Conservation (phyloP, 64 coral and sea anemone genomes). For the Anthopleura sola region DNA sequence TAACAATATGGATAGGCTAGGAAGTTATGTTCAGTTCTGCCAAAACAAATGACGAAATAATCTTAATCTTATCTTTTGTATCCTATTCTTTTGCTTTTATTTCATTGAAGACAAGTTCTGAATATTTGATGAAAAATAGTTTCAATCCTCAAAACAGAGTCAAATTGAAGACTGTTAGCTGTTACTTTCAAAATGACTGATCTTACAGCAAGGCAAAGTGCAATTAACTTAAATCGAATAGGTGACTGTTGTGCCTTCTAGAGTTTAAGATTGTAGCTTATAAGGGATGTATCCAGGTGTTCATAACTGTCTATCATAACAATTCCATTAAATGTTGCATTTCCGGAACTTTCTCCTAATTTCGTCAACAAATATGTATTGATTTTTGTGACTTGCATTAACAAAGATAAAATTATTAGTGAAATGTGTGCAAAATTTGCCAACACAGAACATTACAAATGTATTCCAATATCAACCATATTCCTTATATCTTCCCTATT, state of each 20-base stretch:
- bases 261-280: background rate
- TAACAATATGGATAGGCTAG: slow-evolving; percentile 50
- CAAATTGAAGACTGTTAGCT: background rate
- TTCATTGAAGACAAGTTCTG: background rate
- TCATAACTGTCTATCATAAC: background rate
- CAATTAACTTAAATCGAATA: no score
- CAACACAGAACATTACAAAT: no score
- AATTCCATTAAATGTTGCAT: no score
- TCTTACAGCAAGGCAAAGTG: no score
- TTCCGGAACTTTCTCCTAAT: no score
- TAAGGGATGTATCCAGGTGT: background rate
- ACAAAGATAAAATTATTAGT: no score
- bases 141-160: background rate
- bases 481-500: no score
- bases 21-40: background rate
- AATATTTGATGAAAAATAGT: background rate
- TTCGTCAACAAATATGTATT: no score
- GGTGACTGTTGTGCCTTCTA: no score
- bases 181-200: background rate
- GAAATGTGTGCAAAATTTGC: no score
- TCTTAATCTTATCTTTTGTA: background rate
- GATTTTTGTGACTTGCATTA: no score
- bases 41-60: background rate
- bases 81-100: background rate
- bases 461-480: no score